Evolutionary conservation across 2,113 vertebrate species (phyloP).

Genomic region (Antidorcas marsupialis): DNA sequence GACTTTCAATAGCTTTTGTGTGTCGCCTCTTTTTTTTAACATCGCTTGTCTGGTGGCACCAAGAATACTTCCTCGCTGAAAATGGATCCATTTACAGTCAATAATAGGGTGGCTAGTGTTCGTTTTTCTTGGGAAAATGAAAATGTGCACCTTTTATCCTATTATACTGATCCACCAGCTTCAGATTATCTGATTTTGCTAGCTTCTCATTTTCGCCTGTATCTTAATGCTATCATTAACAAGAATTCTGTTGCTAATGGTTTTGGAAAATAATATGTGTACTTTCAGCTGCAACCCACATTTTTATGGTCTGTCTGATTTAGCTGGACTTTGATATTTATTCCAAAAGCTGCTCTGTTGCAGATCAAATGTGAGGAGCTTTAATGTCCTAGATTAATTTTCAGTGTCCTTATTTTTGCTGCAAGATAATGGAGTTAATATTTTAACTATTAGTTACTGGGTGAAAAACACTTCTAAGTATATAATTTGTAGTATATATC

Average conservation of each 20-base stretch:
- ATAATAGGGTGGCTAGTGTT: slow-evolving; percentile 61
- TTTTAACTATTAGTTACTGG: background rate
- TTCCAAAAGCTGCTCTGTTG: slow-evolving; percentile 50
- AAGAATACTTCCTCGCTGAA: slow-evolving; percentile 49
- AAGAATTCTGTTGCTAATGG: slow-evolving; percentile 72
- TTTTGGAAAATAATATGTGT: slow-evolving; percentile 71
- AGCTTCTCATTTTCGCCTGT: slow-evolving; percentile 70
- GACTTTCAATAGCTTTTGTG: slow-evolving; percentile 39
- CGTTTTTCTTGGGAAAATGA: slow-evolving; percentile 58
- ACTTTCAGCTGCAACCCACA: slow-evolving; percentile 50
- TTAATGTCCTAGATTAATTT: slow-evolving; percentile 47
- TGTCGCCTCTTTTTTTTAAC: slow-evolving; percentile 46
- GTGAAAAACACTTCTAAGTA: background rate
- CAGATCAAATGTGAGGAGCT: slow-evolving; percentile 47
- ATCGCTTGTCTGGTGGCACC: slow-evolving; percentile 46
- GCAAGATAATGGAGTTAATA: slow-evolving; percentile 23
- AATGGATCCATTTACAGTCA: slow-evolving; percentile 69
- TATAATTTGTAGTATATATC: background rate
- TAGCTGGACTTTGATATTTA: slow-evolving; percentile 55
- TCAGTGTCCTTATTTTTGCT: slow-evolving; percentile 34
- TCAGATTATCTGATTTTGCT: slow-evolving; percentile 69
- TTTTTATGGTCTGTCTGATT: slow-evolving; percentile 66
- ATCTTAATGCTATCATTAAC: slow-evolving; percentile 72
- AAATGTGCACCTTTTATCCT: slow-evolving; percentile 67
- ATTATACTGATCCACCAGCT: slow-evolving; percentile 65